Evolutionary conservation across 2,888 invertebrate genomes (phyloP).

Genomic region (Amblyjoppa fuscipennis): DNA sequence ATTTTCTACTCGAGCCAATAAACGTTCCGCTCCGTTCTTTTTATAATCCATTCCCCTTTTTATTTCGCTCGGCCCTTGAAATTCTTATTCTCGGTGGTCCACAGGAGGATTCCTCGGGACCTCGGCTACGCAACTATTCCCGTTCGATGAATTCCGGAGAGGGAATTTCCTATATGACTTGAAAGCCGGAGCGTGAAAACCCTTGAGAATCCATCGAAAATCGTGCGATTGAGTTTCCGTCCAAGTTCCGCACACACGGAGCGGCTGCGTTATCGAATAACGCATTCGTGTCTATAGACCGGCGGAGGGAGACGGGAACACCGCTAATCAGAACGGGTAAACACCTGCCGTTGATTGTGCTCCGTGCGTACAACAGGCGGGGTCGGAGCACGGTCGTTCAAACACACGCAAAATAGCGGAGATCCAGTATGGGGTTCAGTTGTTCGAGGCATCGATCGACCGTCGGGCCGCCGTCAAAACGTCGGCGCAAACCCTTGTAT

Average conservation of each 20-base stretch:
- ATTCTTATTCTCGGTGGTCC: no score
- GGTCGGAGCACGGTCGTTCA: constrained; percentile 39
- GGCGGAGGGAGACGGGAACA: constrained; percentile 68
- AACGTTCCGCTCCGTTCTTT: no score
- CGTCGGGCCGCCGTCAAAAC: constrained; percentile 65
- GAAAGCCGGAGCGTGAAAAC: neutral
- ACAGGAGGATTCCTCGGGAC: no score
- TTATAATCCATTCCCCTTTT: no score
- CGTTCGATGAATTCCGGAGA: no score
- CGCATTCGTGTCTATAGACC: constrained; percentile 5
- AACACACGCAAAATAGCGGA: constrained; percentile 64
- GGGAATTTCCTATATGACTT: neutral
- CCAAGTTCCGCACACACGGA: constrained; percentile 21
- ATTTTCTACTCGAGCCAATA: no score
- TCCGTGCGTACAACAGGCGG: constrained; percentile 68
- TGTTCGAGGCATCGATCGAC: constrained; percentile 77
- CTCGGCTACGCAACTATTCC: no score
- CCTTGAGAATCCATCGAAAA: neutral
- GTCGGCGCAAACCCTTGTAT: constrained; percentile 11
- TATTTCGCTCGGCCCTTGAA: no score
- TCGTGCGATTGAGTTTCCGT: neutral
- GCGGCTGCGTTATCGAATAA: constrained; percentile 38
- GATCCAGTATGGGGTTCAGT: constrained; percentile 70
- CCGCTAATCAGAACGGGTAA: constrained; percentile 82
- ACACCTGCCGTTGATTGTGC: constrained; percentile 81